These are phyloP conservation scores for Tenthredo mesomela DNA, from an alignment of 2,888 invertebrate species.

Conservation along the genomic window DNA sequence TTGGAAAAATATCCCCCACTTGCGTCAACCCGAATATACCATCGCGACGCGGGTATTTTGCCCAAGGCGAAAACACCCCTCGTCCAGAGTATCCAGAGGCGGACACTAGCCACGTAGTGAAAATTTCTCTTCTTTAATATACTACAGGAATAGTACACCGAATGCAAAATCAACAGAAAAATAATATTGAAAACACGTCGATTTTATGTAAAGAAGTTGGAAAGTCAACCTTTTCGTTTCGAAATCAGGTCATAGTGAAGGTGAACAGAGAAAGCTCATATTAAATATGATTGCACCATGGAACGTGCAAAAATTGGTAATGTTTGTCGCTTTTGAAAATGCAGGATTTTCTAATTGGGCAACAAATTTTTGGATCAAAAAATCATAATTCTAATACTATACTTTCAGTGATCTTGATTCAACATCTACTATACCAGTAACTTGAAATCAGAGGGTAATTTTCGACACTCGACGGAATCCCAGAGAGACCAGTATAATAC, in stretches of 20 bases:
- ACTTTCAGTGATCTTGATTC: not conserved
- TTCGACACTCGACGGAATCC: not conserved
- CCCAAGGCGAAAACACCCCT: not conserved
- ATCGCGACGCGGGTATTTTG: not conserved
- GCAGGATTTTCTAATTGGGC: not conserved
- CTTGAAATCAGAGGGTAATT: not conserved
- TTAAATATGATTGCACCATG: too few relatives aligned
- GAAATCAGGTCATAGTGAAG: not conserved
- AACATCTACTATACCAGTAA: not conserved
- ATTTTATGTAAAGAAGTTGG: not conserved
- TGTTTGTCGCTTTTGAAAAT: not conserved
- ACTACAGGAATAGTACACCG: not conserved
- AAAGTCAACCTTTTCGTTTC: not conserved
- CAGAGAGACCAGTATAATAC: conserved; percentile 5
- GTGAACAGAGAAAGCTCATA: too few relatives aligned
- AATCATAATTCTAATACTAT: not conserved
- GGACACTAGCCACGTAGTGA: not conserved
- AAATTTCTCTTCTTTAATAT: not conserved
- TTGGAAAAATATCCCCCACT: conserved; percentile 30
- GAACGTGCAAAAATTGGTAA: not conserved
- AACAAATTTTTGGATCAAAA: not conserved
- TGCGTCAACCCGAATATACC: conserved; percentile 40
- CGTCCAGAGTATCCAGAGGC: not conserved
- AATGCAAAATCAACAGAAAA: not conserved
- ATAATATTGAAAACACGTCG: not conserved